phyloP scores from a whole-genome alignment of 2,888 invertebrate species.

The Panopea generosa region DNA sequence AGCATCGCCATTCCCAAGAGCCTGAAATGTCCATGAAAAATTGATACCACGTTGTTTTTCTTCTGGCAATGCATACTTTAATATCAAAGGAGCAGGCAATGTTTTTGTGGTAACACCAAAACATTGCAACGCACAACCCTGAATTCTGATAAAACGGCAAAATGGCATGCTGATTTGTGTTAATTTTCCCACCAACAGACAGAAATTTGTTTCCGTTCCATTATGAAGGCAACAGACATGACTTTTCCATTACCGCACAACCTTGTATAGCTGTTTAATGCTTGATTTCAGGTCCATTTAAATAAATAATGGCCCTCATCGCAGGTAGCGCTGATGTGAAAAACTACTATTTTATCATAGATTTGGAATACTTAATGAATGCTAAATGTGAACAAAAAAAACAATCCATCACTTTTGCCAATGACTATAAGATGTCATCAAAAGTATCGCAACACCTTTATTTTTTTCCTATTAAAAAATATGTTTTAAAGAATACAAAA shows the following conservation, averaged over 20 bases:
- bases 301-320: constrained; percentile 3
- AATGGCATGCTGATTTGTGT: background rate
- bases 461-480: too few species aligned
- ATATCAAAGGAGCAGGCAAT: constrained; percentile 1
- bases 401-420: too few species aligned
- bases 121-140: background rate
- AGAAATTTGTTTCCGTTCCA: constrained; percentile 7
- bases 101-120: constrained; percentile 37
- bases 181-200: background rate
- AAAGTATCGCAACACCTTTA: too few species aligned
- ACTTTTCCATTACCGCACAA: constrained; percentile 19
- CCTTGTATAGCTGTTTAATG: constrained; percentile 5
- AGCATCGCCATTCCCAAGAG: constrained; percentile 3
- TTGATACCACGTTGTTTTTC: constrained; percentile 9
- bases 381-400: too few species aligned
- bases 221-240: constrained; percentile 16
- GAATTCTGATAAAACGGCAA: background rate
- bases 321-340: background rate
- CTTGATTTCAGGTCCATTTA: constrained; percentile 5
- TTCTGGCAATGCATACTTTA: background rate
- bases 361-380: too few species aligned
- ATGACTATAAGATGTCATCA: too few species aligned
- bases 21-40: constrained; percentile 17
- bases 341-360: too few species aligned
- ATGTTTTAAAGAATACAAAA: too few species aligned